Conservation (phyloP, 2,797 vertebrate genomes). For the Phataginus tetradactyla region DNA sequence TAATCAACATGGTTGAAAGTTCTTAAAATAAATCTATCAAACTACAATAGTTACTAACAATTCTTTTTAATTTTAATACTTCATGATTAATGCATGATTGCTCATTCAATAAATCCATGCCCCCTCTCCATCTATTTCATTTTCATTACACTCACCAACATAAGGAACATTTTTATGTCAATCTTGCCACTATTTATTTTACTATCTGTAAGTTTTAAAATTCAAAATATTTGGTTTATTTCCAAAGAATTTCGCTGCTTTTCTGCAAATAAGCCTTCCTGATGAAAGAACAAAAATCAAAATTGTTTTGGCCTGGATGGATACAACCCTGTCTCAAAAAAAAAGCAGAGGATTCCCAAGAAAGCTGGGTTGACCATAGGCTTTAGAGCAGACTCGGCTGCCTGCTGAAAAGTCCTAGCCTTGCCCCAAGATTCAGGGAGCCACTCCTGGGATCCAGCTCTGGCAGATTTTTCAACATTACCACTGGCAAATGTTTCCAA, state of each 20-base stretch:
- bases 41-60: neutral
- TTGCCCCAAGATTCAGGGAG: neutral
- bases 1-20: neutral
- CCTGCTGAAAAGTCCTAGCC: neutral
- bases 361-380: neutral
- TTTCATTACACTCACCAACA: neutral
- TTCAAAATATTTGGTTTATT: neutral
- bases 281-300: neutral
- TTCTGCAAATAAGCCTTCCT: neutral
- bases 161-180: neutral
- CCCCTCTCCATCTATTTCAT: neutral
- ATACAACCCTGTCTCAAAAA: neutral
- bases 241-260: neutral
- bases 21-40: neutral
- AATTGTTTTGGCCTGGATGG: neutral
- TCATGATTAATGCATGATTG: neutral
- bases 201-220: neutral
- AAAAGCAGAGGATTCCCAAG: neutral
- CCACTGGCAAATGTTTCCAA: neutral
- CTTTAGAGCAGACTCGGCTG: neutral
- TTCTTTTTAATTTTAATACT: neutral
- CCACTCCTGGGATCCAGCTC: neutral
- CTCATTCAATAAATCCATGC: neutral
- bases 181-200: neutral
- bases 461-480: neutral